Evolutionary conservation across 2,113 vertebrate genomes (phyloP).

Genomic region (Sinosuthora webbiana): DNA sequence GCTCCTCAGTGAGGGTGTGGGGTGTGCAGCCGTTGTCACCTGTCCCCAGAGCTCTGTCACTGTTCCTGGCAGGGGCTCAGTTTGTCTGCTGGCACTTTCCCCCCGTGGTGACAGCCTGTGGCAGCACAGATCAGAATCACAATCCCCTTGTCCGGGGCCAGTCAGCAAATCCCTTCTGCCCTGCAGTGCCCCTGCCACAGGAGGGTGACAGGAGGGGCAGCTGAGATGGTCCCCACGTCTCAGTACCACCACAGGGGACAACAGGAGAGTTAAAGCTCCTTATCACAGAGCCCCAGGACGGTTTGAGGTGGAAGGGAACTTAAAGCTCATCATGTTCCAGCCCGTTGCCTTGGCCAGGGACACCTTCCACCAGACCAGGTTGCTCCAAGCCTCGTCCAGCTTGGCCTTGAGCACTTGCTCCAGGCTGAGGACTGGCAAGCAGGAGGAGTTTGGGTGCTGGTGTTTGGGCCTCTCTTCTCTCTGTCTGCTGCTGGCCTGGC

Average conservation of each 20-base stretch:
- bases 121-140: not conserved
- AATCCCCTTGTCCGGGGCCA: not conserved
- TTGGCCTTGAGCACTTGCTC: not conserved
- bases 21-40: not conserved
- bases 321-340: not conserved
- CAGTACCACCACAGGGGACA: not conserved
- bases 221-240: not conserved
- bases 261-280: not conserved
- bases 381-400: not conserved
- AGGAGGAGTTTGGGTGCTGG: not conserved
- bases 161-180: not conserved
- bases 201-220: not conserved
- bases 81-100: not conserved
- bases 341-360: not conserved
- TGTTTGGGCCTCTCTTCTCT: not conserved
- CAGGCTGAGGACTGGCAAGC: not conserved
- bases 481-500: not conserved
- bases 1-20: not conserved
- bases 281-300: not conserved
- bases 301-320: not conserved
- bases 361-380: not conserved
- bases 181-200: not conserved
- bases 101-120: accelerated
- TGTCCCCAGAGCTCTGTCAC: not conserved
- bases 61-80: not conserved